phyloP scores from a whole-genome alignment of 1,140 invertebrate genomes.

The Leptoteleia sp. region DNA sequence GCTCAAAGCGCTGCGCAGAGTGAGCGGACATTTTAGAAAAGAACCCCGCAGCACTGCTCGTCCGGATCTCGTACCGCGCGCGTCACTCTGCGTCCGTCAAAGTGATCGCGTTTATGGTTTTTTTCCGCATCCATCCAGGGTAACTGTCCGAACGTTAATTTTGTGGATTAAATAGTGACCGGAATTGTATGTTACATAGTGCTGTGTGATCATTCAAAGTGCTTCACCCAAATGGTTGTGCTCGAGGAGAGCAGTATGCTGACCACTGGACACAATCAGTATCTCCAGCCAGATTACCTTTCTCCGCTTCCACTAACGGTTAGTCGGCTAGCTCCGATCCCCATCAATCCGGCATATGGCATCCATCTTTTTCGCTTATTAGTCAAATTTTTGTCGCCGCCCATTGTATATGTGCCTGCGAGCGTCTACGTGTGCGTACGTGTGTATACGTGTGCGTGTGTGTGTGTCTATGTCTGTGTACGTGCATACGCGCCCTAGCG shows the following conservation, averaged over 20 bases:
- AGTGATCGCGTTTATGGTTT: constrained; percentile 28
- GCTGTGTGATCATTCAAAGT: constrained; percentile 69
- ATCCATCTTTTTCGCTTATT: not conserved
- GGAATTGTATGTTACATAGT: constrained; percentile 50
- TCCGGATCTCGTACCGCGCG: constrained; percentile 72
- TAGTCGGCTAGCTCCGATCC: constrained; percentile 60
- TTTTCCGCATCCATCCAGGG: not conserved
- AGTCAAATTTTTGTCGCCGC: not conserved
- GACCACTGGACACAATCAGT: constrained; percentile 94
- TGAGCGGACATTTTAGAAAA: constrained; percentile 55
- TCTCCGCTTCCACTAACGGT: constrained; percentile 95
- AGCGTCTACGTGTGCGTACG: not conserved
- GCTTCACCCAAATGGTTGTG: constrained; percentile 89
- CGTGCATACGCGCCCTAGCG: too few relatives aligned
- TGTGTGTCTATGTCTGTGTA: too few relatives aligned
- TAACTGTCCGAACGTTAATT: not conserved
- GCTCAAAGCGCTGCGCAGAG: constrained; percentile 57
- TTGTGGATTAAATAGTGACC: constrained; percentile 4
- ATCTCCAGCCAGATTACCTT: constrained; percentile 95
- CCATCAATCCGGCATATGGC: constrained; percentile 2
- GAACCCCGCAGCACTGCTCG: constrained; percentile 69
- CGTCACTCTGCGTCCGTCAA: constrained; percentile 29
- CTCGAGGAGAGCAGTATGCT: constrained; percentile 94
- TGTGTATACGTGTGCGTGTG: too few relatives aligned
- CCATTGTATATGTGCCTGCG: too few relatives aligned